Conservation (phyloP, 2,797 vertebrate genomes). For the Cygnus olor region DNA sequence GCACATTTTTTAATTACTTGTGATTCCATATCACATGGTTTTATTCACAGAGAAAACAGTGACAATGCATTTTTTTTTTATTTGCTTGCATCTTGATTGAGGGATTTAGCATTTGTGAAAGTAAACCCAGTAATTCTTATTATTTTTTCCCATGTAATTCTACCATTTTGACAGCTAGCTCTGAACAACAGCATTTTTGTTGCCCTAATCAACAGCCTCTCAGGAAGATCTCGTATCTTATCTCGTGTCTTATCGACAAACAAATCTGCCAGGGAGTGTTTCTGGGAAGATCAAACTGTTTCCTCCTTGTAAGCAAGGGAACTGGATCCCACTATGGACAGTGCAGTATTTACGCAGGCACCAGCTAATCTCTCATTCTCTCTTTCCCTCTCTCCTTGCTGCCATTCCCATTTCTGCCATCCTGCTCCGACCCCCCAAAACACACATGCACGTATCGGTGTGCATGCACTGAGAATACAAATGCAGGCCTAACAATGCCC, state of each 20-base stretch:
- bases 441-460: fast-evolving
- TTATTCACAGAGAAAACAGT: neutral
- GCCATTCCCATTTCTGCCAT: neutral
- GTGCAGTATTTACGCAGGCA: neutral
- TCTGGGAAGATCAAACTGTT: neutral
- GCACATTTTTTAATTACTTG: neutral
- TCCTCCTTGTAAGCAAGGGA: neutral
- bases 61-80: neutral
- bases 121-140: neutral
- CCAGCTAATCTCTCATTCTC: neutral
- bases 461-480: neutral
- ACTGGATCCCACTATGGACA: neutral
- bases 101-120: neutral
- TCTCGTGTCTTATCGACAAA: neutral
- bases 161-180: neutral
- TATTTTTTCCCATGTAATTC: neutral
- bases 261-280: neutral
- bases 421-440: neutral
- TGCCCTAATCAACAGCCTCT: neutral
- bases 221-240: neutral
- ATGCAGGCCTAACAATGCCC: fast-evolving
- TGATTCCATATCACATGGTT: neutral
- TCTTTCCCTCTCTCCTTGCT: neutral
- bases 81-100: neutral
- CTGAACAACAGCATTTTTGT: neutral